Conservation (phyloP, 2,797 vertebrate species). For the Tapirus indicus region DNA sequence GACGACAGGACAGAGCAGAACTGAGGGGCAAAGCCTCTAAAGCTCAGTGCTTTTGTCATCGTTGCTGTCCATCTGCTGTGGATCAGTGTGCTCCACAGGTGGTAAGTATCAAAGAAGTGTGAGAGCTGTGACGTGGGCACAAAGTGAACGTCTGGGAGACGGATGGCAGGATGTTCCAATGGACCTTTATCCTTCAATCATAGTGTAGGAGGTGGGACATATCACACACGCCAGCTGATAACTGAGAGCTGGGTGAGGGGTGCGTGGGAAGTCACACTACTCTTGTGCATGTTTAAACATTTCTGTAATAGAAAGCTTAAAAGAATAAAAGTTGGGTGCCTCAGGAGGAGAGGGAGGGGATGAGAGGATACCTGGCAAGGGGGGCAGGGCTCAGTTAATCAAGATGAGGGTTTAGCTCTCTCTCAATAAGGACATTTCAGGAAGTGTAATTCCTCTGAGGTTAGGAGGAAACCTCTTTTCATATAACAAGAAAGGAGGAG, state of each 20-base stretch:
- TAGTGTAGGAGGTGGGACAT: not conserved
- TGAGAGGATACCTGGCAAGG: not conserved
- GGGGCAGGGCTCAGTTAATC: not conserved
- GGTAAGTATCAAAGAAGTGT: not conserved
- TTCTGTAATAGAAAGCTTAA: not conserved
- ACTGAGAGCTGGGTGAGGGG: not conserved
- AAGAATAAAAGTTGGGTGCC: not conserved
- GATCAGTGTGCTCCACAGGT: not conserved
- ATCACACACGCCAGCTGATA: not conserved
- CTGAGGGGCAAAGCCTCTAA: not conserved
- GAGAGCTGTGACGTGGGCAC: not conserved
- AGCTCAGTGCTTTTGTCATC: not conserved
- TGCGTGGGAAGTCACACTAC: not conserved
- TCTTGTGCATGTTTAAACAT: not conserved
- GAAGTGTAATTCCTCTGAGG: not conserved
- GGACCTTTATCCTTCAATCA: not conserved
- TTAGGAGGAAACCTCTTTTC: not conserved
- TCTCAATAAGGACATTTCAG: not conserved
- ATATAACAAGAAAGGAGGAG: not conserved
- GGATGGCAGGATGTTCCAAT: not conserved
- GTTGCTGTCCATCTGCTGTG: not conserved
- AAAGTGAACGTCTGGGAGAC: not conserved
- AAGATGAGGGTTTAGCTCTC: not conserved
- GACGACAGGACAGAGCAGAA: not conserved
- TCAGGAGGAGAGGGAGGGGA: not conserved